Conservation (phyloP, 2,797 vertebrate genomes). For the Odontamblyopus rebecca region DNA sequence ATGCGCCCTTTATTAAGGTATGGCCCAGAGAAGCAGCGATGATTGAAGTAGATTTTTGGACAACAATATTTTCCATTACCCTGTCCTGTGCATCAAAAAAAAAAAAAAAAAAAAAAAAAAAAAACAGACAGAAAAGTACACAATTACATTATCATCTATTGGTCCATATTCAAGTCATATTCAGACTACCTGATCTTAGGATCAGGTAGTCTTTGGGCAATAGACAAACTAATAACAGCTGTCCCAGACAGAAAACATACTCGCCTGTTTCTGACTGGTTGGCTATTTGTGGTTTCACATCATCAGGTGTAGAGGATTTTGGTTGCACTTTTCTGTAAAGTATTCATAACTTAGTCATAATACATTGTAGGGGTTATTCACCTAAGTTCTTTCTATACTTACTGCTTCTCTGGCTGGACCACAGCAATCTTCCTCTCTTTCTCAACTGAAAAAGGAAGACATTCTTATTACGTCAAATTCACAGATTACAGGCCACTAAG, state of each 20-base stretch:
- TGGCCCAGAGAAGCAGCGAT: conserved; percentile 97
- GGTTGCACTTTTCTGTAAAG: conserved; percentile 63
- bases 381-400: conserved; percentile 67
- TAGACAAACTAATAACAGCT: neutral
- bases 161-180: neutral
- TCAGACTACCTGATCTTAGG: too few relatives aligned
- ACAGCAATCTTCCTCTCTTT: conserved; percentile 92
- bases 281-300: conserved; percentile 73
- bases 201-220: neutral
- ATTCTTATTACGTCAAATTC: conserved; percentile 3
- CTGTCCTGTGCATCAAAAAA: conserved; percentile 73
- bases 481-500: neutral
- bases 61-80: conserved; percentile 95
- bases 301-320: conserved; percentile 74
- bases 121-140: neutral
- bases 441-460: conserved; percentile 79
- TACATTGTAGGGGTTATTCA: neutral
- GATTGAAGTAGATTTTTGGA: conserved; percentile 99
- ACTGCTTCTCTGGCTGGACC: conserved; percentile 96
- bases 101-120: neutral
- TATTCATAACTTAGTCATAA: conserved; percentile 1
- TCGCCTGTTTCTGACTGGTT: conserved; percentile 77
- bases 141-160: neutral
- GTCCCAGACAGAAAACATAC: conserved; percentile 18
- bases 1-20: conserved; percentile 99